Conservation (phyloP, 2,797 vertebrate species). For the Coracias cyanogaster region DNA sequence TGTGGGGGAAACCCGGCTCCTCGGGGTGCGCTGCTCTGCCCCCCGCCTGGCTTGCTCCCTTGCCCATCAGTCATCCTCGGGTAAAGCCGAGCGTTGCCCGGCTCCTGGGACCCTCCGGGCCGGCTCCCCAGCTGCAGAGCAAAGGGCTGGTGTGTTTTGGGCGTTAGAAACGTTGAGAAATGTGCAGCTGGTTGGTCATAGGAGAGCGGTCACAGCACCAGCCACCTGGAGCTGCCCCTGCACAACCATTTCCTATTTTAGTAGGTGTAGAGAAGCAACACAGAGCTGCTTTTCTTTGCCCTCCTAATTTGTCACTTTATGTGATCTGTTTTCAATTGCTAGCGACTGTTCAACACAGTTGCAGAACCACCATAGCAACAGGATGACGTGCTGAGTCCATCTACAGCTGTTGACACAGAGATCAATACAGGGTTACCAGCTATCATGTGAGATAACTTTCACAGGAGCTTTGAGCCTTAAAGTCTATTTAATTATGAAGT, state of each 20-base stretch:
- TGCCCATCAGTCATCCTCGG: fast-evolving
- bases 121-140: neutral
- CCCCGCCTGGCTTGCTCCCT: neutral
- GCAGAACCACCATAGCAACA: neutral
- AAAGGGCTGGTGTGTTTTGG: fast-evolving
- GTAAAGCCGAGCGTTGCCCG: fast-evolving
- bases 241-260: neutral
- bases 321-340: neutral
- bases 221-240: neutral
- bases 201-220: neutral
- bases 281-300: neutral
- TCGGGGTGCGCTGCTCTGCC: fast-evolving
- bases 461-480: neutral
- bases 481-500: neutral
- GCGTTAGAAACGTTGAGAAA: neutral
- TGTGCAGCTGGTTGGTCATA: neutral
- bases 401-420: neutral
- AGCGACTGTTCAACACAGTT: neutral
- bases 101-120: neutral
- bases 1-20: neutral
- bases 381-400: neutral
- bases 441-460: neutral
- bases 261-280: neutral
- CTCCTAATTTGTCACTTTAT: neutral
- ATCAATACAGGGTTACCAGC: neutral